phyloP scores from a whole-genome alignment of 2,888 invertebrate species.

The Dendrolimus pini region DNA sequence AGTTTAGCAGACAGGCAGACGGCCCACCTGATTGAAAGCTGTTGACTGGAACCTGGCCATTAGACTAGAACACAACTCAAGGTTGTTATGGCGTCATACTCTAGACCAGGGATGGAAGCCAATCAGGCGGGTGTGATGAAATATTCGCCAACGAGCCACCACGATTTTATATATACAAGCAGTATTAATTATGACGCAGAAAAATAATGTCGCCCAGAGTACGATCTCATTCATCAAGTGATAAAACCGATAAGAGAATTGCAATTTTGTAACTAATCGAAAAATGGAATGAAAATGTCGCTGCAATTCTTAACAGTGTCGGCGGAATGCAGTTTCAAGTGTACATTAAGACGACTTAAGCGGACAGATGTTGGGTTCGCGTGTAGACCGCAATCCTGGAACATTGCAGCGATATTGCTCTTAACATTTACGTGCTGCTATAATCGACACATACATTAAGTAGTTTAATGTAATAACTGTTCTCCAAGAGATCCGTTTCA shows the following conservation, averaged over 20 bases:
- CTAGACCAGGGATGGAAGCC: no score
- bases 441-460: conserved; percentile 31
- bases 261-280: conserved; percentile 21
- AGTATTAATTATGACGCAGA: no score
- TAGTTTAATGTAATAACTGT: conserved; percentile 4
- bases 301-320: conserved; percentile 26
- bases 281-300: conserved; percentile 26
- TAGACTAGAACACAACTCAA: no score
- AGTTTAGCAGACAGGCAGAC: no score
- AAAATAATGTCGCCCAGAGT: background rate
- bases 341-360: conserved; percentile 36
- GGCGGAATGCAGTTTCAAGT: conserved; percentile 32
- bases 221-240: conserved; percentile 10
- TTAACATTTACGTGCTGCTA: conserved; percentile 23
- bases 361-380: conserved; percentile 46
- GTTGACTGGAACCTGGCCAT: no score
- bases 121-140: no score
- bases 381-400: conserved; percentile 36
- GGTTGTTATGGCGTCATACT: no score
- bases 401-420: conserved; percentile 26
- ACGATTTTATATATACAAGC: no score
- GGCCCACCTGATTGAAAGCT: no score
- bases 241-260: conserved; percentile 24
- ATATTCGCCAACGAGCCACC: no score
- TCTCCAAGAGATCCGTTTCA: no score